Evolutionary conservation across 1,140 invertebrate species (phyloP), one percentile per base, ranked within the genome.

Genomic region (Chelonus insularis): DNA sequence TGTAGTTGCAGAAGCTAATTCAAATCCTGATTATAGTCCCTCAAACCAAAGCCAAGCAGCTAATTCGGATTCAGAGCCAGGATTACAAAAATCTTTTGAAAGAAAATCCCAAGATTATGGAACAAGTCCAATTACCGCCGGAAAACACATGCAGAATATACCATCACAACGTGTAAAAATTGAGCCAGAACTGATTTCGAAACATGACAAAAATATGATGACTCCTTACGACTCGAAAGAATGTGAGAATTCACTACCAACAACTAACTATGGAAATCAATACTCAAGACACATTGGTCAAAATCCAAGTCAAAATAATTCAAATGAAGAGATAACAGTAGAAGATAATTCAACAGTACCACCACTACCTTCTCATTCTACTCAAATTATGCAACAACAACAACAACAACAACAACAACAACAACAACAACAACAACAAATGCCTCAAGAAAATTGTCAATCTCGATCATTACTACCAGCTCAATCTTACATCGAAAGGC

Each of bases 1-100:
- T 36, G 74, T 81, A 0, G 78, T 81, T 0, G 75, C 69, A 0
- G 79, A 81, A 64, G 72, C 74, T 5, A 72, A 68, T 54, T 76
- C 76, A 0, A 77, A 75, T n/a, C 62, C 69, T 5, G 75, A 77
- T 5, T 79, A 77, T 32, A 78, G 72, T 52, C 74, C 73, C 1
- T 57, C 69, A 25, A 74, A 64, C 63, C 67, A 57, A 18, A 74
- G 68, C 52, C 72, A 76, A 1, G 66, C 68, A 1, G 60, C 67
- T 0, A 76, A 69, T 47, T 72, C 72, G 6, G 77, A 74, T 23
- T 64, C 63, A 0, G 70, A 73, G 51, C 62, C 64, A 9, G 50
- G 61, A 39, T n/a, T 68, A 18, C 69, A 69, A 43, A 73, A 70
- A 43, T 62, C 69, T 20, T 64, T 64, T 29, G 72, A 75, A 20